Evolutionary conservation across 2,888 invertebrate species (phyloP).

Genomic region (Tiliacea citrago): DNA sequence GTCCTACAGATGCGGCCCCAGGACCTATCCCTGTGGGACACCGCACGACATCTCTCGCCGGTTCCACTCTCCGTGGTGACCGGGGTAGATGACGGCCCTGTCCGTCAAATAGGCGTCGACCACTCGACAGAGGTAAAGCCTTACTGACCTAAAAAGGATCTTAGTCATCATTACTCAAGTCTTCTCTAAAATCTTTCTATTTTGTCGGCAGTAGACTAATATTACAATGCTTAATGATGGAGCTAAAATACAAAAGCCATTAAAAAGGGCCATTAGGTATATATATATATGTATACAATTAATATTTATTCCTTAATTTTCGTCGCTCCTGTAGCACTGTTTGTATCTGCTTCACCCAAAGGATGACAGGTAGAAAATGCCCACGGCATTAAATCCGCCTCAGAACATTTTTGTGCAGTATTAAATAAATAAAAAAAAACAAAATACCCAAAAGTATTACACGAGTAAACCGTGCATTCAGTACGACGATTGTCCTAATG

Average conservation of each 20-base stretch:
- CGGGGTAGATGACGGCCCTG: too few relatives aligned
- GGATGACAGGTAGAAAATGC: background rate
- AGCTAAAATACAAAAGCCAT: background rate
- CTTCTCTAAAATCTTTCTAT: background rate
- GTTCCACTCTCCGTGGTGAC: too few relatives aligned
- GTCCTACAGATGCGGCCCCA: too few relatives aligned
- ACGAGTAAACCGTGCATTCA: slow-evolving; percentile 7
- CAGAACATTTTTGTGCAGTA: too few relatives aligned
- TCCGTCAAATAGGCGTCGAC: too few relatives aligned
- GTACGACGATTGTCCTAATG: background rate
- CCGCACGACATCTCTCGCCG: too few relatives aligned
- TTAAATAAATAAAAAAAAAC: background rate
- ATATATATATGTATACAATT: background rate
- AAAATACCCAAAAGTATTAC: background rate
- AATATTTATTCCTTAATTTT: too few relatives aligned
- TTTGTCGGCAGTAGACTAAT: background rate
- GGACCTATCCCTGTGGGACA: too few relatives aligned
- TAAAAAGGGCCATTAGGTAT: background rate
- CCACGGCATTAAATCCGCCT: background rate
- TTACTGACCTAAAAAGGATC: background rate
- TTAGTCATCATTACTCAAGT: background rate
- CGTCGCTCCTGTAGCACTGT: too few relatives aligned
- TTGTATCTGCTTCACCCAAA: background rate
- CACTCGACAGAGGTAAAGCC: too few relatives aligned
- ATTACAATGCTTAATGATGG: background rate